phyloP scores from a whole-genome alignment of 2,113 vertebrate genomes.

The Accipiter cooperii region DNA sequence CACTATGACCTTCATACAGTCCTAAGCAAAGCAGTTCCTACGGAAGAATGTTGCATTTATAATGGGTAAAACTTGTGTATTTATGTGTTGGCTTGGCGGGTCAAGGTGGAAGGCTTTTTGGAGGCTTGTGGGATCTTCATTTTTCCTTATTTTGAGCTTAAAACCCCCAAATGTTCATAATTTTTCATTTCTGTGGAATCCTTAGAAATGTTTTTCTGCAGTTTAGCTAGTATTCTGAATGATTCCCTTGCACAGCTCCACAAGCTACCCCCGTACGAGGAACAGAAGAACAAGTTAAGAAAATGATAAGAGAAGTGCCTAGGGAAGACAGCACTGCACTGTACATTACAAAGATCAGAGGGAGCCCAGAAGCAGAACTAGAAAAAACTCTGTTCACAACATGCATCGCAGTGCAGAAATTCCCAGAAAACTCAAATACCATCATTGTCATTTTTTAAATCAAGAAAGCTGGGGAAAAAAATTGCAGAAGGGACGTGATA shows the following conservation, averaged over 20 bases:
- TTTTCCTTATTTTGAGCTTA: neutral
- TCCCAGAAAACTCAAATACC: constrained; percentile 67
- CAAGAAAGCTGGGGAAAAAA: constrained; percentile 49
- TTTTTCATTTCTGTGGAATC: neutral
- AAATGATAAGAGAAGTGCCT: constrained; percentile 62
- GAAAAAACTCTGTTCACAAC: constrained; percentile 65
- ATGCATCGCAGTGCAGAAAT: constrained; percentile 61
- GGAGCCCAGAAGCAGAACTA: constrained; percentile 70
- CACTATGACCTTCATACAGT: neutral
- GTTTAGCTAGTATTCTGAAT: neutral
- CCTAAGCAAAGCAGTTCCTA: neutral
- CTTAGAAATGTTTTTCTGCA: neutral
- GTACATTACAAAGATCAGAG: constrained; percentile 68
- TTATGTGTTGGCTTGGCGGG: neutral
- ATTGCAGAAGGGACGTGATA: constrained; percentile 47
- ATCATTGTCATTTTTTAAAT: constrained; percentile 65
- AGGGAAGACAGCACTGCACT: constrained; percentile 58
- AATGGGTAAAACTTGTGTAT: neutral
- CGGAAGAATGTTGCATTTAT: neutral
- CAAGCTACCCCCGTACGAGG: neutral
- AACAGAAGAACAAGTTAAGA: constrained; percentile 68
- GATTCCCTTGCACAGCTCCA: neutral
- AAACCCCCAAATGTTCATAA: neutral
- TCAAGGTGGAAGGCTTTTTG: neutral
- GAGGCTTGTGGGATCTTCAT: neutral